Evolutionary conservation across 2,888 invertebrate species (phyloP), one percentile per base, ranked within the genome.

Genomic region (Drosophila algonquin): DNA sequence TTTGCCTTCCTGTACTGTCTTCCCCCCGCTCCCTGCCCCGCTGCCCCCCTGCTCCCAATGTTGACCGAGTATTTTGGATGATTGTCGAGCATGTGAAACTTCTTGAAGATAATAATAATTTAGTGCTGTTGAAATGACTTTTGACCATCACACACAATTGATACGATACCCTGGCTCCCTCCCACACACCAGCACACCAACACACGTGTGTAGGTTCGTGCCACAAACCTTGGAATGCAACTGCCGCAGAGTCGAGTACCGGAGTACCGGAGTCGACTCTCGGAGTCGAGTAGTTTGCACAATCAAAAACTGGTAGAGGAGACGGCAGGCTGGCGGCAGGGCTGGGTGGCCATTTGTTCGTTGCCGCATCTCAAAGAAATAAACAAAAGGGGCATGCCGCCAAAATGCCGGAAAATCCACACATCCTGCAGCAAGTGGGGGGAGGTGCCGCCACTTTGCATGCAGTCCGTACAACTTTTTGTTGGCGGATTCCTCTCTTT

Each of bases 61-160:
- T 55, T 48, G 47, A 45, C 53, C 61, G 61, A 73, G 46, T 69
- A 69, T 74, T 73, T 87, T 74, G 85, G 80, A 87, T 81, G 83
- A 84, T 87, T 84, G 83, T 88, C 81, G 87, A 84, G 84, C 89
- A 89, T 90, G 91, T 89, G 89, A 90, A 91, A 91, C 91, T 92
- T 92, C 92, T 91, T 87, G 93, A 90, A 92, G 89, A 94, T 92
- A 82, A 94, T 93, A 92, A 92, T 92, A 92, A 92, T 92, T 92
- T 92, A 92, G 91, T 92, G 91, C 89, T 92, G 92, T 92, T 92
- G 92, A 92, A 92, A 92, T 92, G 92, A 91, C 92, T 92, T 92
- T 92, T 92, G 92, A 92, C 92, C 92, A 92, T 92, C 92, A 92
- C 90, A 90, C 90, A 91, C 90, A 89, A 79, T 90, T 91, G 85